These are phyloP conservation scores for Epinephelus lanceolatus DNA, from an alignment of 2,113 vertebrate genomes.

Conservation along the genomic window DNA sequence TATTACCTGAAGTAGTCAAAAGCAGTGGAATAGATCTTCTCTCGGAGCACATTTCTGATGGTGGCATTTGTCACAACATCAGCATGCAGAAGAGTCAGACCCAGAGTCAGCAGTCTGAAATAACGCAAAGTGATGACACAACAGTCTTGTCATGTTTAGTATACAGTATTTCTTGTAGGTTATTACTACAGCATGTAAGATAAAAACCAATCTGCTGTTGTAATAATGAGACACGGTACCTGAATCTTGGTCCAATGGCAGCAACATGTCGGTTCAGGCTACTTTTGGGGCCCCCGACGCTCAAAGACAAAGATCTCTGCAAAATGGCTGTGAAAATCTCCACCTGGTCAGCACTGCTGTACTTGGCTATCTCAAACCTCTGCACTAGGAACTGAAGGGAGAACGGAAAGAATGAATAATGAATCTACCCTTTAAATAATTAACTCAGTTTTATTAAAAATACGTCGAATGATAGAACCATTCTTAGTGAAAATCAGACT, in stretches of 20 bases:
- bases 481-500: not conserved
- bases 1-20: constrained; percentile 97
- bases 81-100: constrained; percentile 93
- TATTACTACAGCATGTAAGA: not conserved
- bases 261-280: constrained; percentile 94
- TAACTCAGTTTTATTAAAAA: not conserved
- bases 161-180: not conserved
- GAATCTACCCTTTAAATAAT: not conserved
- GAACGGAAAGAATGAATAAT: not conserved
- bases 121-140: not conserved
- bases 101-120: constrained; percentile 91
- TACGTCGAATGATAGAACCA: not conserved
- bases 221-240: constrained; percentile 73
- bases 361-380: constrained; percentile 97
- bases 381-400: constrained; percentile 92
- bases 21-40: constrained; percentile 98
- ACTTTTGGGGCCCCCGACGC: constrained; percentile 91
- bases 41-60: constrained; percentile 94
- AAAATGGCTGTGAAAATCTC: constrained; percentile 95
- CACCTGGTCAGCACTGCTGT: constrained; percentile 97
- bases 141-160: not conserved
- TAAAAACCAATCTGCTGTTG: not conserved
- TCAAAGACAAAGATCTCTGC: constrained; percentile 92
- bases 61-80: constrained; percentile 96
- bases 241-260: constrained; percentile 94